These are phyloP conservation scores for Lates japonicus DNA, from an alignment of 2,797 vertebrate species.

Conservation along the genomic window DNA sequence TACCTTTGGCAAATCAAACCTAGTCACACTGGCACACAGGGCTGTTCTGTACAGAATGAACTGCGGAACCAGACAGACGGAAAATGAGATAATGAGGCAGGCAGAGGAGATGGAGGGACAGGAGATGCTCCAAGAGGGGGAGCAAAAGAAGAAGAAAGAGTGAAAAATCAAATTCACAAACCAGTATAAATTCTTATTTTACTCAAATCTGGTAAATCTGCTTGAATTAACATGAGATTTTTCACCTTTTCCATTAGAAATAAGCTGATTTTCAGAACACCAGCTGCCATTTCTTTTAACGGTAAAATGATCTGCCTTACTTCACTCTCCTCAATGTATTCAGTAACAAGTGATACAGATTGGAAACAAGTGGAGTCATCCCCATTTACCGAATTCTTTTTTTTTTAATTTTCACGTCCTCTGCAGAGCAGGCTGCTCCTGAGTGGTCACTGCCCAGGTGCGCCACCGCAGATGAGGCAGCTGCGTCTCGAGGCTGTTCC, in stretches of 20 bases:
- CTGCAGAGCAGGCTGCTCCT: constrained; percentile 52
- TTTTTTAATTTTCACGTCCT: constrained; percentile 59
- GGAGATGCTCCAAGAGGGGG: background rate
- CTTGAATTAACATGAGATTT: background rate
- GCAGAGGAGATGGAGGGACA: constrained; percentile 29
- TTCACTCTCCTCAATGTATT: constrained; percentile 20
- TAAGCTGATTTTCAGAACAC: background rate
- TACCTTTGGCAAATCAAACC: constrained; percentile 50
- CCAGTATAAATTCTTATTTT: background rate
- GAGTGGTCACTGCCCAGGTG: constrained; percentile 62
- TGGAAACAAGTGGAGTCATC: constrained; percentile 64
- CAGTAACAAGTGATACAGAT: constrained; percentile 60
- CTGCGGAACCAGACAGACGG: constrained; percentile 8
- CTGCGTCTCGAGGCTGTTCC: too few species aligned
- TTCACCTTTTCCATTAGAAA: background rate
- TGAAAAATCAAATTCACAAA: background rate
- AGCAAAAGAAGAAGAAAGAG: constrained; percentile 3
- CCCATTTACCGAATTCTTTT: constrained; percentile 60
- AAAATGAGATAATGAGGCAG: constrained; percentile 58
- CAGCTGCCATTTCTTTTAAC: constrained; percentile 15
- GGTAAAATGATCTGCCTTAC: constrained; percentile 11
- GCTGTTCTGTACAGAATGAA: constrained; percentile 24
- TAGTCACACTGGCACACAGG: constrained; percentile 38
- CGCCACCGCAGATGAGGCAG: too few species aligned
- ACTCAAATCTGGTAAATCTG: constrained; percentile 4